phyloP scores from a whole-genome alignment of 2,888 invertebrate genomes.

The Cheiracanthium punctorium region DNA sequence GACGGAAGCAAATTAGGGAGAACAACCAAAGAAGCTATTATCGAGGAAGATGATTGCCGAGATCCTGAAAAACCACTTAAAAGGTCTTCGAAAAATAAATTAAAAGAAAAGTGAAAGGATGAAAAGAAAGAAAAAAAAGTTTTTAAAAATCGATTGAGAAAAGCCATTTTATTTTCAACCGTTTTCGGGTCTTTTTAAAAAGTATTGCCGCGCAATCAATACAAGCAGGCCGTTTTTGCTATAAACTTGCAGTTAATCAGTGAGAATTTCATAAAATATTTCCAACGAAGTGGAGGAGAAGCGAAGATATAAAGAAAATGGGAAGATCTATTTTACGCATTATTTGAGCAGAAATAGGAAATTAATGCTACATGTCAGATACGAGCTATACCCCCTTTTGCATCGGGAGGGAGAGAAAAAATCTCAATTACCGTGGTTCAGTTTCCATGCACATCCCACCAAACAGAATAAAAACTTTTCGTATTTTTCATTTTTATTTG shows the following conservation, averaged over 20 bases:
- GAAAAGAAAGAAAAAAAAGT: slow-evolving; percentile 23
- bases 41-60: slow-evolving; percentile 61
- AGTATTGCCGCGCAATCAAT: slow-evolving; percentile 50
- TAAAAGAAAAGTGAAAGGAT: slow-evolving; percentile 29
- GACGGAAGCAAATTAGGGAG: slow-evolving; percentile 61
- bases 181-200: slow-evolving; percentile 25
- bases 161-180: slow-evolving; percentile 58
- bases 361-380: slow-evolving; percentile 64
- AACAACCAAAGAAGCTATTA: slow-evolving; percentile 45
- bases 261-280: slow-evolving; percentile 38
- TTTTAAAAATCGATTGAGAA: slow-evolving; percentile 39
- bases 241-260: slow-evolving; percentile 68
- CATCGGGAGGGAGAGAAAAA: slow-evolving; percentile 26
- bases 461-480: slow-evolving; percentile 44
- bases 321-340: slow-evolving; percentile 67
- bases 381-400: slow-evolving; percentile 24
- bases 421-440: slow-evolving; percentile 53
- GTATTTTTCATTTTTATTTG: slow-evolving; percentile 57
- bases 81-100: slow-evolving; percentile 47
- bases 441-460: neutral
- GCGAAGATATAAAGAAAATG: slow-evolving; percentile 14
- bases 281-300: slow-evolving; percentile 1
- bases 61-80: slow-evolving; percentile 55
- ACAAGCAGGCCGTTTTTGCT: slow-evolving; percentile 41
- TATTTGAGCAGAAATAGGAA: slow-evolving; percentile 65